Evolutionary conservation across 2,888 invertebrate genomes (phyloP).

Genomic region (Linyphia triangularis): DNA sequence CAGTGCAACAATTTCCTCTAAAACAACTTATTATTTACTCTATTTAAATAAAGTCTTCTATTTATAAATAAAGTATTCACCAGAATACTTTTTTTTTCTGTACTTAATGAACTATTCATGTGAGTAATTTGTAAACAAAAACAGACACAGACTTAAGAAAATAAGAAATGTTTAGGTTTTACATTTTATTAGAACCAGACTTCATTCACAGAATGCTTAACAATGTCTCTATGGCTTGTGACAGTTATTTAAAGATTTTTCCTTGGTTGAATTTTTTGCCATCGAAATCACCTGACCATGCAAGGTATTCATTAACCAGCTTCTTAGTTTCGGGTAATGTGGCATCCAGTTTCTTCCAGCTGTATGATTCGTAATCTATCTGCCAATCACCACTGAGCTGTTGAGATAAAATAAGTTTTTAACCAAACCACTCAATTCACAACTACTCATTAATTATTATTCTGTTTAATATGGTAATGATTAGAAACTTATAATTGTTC

Average conservation of each 20-base stretch:
- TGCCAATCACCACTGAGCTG: slow-evolving; percentile 95
- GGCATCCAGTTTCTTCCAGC: slow-evolving; percentile 95
- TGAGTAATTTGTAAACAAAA: no score
- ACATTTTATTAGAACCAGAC: slow-evolving; percentile 18
- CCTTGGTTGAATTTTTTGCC: slow-evolving; percentile 98
- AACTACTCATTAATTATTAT: no score
- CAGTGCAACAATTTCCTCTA: no score
- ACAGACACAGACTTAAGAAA: no score
- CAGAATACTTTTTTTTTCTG: no score
- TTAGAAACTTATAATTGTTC: no score
- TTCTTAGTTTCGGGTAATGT: slow-evolving; percentile 89
- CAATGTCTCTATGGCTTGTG: neutral
- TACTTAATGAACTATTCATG: no score
- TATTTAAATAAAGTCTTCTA: no score
- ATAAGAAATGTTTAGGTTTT: neutral
- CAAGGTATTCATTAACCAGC: slow-evolving; percentile 92
- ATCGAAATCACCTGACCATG: slow-evolving; percentile 92
- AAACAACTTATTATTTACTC: no score
- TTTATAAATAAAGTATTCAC: no score
- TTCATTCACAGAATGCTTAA: slow-evolving; percentile 55
- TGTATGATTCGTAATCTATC: slow-evolving; percentile 97
- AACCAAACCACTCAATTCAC: no score
- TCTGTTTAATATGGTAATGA: no score
- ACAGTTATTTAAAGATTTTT: slow-evolving; percentile 96
- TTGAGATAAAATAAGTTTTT: slow-evolving; percentile 77